Base-by-base conservation (phyloP, 2,113 vertebrate species). In the Osmerus eperlanus region DNA sequence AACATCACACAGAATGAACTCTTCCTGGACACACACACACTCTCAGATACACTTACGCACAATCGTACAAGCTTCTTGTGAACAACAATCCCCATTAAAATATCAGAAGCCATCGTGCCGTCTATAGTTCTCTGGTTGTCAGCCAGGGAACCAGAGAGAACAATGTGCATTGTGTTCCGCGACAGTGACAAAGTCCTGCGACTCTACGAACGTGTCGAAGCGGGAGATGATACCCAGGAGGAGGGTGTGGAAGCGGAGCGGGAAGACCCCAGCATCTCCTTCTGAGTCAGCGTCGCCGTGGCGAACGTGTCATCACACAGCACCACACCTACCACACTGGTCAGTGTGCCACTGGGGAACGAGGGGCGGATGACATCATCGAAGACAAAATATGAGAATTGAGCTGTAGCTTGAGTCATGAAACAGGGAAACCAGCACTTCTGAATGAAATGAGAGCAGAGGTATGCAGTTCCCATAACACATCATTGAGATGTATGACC, bases 111-210 rank as follows among this genome's bases (percentile, higher is more conserved):
- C 3, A 52, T 53, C 60, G 23, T 14, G 25, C 13, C 64, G 53
- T 54, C 41, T 47, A 63, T 80, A 76, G 71, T 67, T 83, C 75
- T 77, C 73, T 29, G 62, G 53, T 72, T 76, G 83, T 78, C 78
- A 78, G 29, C 76, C 72, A 71, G 70, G 55, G 58, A 74, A 78
- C 65, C 73, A 71, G 71, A 68, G 55, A 75, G 83, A 87, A 90
- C 89, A 91, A 90, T 88, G 70, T 70, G 1, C 76, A 91, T 89
- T 90, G 89, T 87, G 75, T 80, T 73, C 67, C 69, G 68, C 86
- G 84, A 86, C 72, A 88, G 75, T 51, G 65, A 83, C 80, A 76
- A 84, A 84, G 62, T 75, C 65, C 75, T 78, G 68, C 68, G 76
- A 78, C 79, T 84, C 79, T 77, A 25, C 80, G 81, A 86, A 67